Evolutionary conservation across 2,113 vertebrate genomes (phyloP).

Genomic region (Bothrops jararaca): DNA sequence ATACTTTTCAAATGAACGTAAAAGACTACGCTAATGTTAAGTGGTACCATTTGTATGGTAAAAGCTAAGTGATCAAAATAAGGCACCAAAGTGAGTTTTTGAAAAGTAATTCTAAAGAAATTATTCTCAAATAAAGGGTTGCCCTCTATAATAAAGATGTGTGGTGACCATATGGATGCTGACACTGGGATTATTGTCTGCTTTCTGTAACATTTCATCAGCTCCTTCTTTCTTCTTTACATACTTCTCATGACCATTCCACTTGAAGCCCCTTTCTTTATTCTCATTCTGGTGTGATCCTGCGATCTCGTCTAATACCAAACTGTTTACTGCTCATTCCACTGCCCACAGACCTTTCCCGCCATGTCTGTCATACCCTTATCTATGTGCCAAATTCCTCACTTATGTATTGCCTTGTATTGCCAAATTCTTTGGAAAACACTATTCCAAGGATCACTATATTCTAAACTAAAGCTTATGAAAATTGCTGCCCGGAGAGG

Average conservation of each 20-base stretch:
- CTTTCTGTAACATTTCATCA: neutral
- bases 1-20: neutral
- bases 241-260: constrained; percentile 12
- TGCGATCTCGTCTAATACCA: neutral
- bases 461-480: neutral
- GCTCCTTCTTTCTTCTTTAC: neutral
- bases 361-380: neutral
- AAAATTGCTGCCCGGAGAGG: neutral
- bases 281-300: constrained; percentile 7
- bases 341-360: neutral
- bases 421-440: constrained; percentile 3
- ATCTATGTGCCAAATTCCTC: constrained; percentile 16
- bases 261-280: neutral
- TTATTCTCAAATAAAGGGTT: neutral
- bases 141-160: neutral
- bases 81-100: neutral
- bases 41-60: neutral
- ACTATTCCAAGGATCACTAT: neutral
- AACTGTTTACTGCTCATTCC: neutral
- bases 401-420: constrained; percentile 12
- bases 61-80: neutral
- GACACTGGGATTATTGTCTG: neutral
- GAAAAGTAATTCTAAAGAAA: neutral
- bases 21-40: neutral
- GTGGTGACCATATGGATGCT: neutral